phyloP scores from a whole-genome alignment of 1,140 invertebrate genomes.

The Diprion similis region DNA sequence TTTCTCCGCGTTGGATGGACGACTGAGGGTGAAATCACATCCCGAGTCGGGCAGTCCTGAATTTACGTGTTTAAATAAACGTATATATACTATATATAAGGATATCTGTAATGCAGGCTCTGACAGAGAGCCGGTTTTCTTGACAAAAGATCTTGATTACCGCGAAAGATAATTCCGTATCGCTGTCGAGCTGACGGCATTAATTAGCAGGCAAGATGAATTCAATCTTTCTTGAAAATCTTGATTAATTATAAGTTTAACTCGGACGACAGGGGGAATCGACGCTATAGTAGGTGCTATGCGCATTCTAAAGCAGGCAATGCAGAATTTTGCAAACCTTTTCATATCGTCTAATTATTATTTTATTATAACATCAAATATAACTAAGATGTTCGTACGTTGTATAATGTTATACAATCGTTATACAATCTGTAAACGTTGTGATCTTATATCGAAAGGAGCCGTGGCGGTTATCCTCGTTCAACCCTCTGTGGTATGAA shows the following conservation, averaged over 20 bases:
- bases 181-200: constrained; percentile 20
- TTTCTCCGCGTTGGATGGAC: too few relatives aligned
- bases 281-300: too few relatives aligned
- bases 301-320: too few relatives aligned
- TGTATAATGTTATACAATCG: neutral
- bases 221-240: constrained; percentile 28
- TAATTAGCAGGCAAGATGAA: constrained; percentile 27
- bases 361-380: constrained; percentile 9
- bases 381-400: too few relatives aligned
- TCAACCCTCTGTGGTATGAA: neutral
- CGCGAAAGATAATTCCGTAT: constrained; percentile 8
- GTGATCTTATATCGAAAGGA: neutral
- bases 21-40: too few relatives aligned
- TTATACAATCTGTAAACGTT: neutral
- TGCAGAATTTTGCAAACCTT: too few relatives aligned
- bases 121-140: neutral
- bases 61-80: too few relatives aligned
- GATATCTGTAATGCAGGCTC: too few relatives aligned
- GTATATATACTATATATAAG: too few relatives aligned
- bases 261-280: constrained; percentile 10
- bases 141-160: constrained; percentile 3
- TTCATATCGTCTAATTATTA: neutral
- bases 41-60: too few relatives aligned
- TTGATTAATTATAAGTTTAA: constrained; percentile 26
- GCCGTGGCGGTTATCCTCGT: neutral